Base-by-base conservation (phyloP, 1,140 invertebrate genomes). In the Platyscapa corneri region DNA sequence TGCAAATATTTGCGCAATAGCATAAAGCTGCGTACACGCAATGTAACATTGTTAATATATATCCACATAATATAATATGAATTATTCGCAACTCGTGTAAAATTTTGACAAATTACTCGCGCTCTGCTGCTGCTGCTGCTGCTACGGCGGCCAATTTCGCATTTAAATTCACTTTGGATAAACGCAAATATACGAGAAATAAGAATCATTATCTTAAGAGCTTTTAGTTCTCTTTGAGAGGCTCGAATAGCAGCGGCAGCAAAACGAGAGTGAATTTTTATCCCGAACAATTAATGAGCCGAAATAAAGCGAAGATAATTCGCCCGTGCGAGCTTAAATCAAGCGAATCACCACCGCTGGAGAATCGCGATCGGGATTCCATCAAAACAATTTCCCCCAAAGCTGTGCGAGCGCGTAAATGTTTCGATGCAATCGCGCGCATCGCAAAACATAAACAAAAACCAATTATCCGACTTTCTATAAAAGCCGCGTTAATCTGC, bases 401-500 rank as follows among this genome's bases (percentile, higher is more conserved):
- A 42, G 37, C n/a, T 42, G 42, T 23, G 37, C 20, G 70, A 12
- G 20, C 2, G 34, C 1, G 70, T 74, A 74, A 74, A 74, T 74
- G 42, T 74, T 14, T 74, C 70, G 70, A 74, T 74, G 27, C 23
- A 32, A 74, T 74, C 70, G 70, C 39, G 70, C 39, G 42, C 70
- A 34, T 74, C 70, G 70, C 42, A 74, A 74, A 74, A 74, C 70
- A 72, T 72, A 74, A 74, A 74, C 70, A 74, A 74, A 74, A 74
- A 42, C 39, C 70, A 74, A 74, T 74, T 74, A 74, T 74, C 37
- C 70, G 27, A 39, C 70, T 27, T 74, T 74, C 70, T 64, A 42
- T 64, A 79, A 79, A 80, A 70, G 76, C 56, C 65, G 53, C 74
- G 60, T 84, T 56, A 78, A 78, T 70, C 75, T 39, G 60, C 49